Base-by-base conservation (phyloP, 2,113 vertebrate species). In the Corythornis cristatus region DNA sequence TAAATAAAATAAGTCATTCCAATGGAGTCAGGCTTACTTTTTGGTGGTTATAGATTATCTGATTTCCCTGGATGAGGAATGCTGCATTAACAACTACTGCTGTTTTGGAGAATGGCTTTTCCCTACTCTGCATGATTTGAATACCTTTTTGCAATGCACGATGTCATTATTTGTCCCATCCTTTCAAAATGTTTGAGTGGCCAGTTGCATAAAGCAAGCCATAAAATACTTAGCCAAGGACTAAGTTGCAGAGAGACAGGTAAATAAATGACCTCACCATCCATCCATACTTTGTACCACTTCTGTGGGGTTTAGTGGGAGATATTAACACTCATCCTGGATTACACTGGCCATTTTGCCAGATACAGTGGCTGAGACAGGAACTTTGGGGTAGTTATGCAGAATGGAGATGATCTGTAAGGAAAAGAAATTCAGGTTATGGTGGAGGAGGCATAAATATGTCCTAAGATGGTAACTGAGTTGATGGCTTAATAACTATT, bases 1-100 rank as follows among this genome's bases (percentile, higher is more conserved):
- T 35, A 8, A 35, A 35, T 35, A 35, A 35, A 35, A 6, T 96
- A 94, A 96, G 71, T 97, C 96, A 97, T 68, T 82, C 1, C 0
- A 43, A 8, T 58, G 90, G 93, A 96, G 84, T 96, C 96, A 95
- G 1, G 6, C 66, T 84, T 54, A 23, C 68, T 80, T 89, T 88
- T 78, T 74, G 65, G 79, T 80, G 71, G 83, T 71, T 91, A 19
- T 65, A 76, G 82, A 76, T 93, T 89, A 58, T 90, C 37, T 35
- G 31, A 2, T 75, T 88, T 91, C 89, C 76, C 35, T 87, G 21
- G 74, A 6, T 85, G 88, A 88, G 31, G 86, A 93, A 89, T 51
- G 22, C 86, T 89, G 50, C 25, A 46, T 33, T 60, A 70, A 83
- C 64, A 60, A 64, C 43, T 42, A 29, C 50, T 58, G 31, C 15